phyloP scores from a whole-genome alignment of 2,113 vertebrate species.

The Dasyornis broadbenti region DNA sequence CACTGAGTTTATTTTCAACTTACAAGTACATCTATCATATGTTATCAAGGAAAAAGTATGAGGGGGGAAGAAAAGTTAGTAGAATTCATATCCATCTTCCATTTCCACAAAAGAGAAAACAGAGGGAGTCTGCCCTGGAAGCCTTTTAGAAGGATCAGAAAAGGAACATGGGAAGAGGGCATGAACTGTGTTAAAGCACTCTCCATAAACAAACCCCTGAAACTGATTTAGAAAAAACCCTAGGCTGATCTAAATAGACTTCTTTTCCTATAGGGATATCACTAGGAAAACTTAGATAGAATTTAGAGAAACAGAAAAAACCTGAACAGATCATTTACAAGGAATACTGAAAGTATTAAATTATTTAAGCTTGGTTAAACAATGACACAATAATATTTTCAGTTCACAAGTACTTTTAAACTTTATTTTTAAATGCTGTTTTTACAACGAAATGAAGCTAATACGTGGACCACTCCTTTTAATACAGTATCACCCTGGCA shows the following conservation, averaged over 20 bases:
- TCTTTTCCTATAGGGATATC: background rate
- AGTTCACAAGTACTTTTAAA: constrained; percentile 35
- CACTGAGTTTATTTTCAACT: background rate
- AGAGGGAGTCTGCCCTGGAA: background rate
- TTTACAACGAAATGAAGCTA: background rate
- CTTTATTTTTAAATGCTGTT: constrained; percentile 47
- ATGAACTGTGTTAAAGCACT: background rate
- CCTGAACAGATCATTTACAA: background rate
- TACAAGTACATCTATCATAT: background rate
- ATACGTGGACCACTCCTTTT: constrained; percentile 34
- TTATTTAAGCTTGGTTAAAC: constrained; percentile 35
- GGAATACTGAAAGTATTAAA: constrained; percentile 8
- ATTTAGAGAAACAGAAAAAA: background rate
- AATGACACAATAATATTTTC: constrained; percentile 14
- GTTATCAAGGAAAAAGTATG: background rate
- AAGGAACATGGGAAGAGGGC: background rate
- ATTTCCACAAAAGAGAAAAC: background rate
- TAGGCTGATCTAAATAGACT: background rate
- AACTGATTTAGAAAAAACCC: background rate
- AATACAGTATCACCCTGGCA: constrained; percentile 10
- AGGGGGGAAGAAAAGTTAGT: background rate
- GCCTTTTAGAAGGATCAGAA: background rate
- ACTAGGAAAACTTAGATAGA: background rate
- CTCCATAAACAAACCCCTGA: background rate
- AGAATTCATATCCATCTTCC: background rate